Evolutionary conservation across 2,797 vertebrate genomes (phyloP), one percentile per base, ranked within the genome.

Genomic region (Arrhamphus sclerolepis): DNA sequence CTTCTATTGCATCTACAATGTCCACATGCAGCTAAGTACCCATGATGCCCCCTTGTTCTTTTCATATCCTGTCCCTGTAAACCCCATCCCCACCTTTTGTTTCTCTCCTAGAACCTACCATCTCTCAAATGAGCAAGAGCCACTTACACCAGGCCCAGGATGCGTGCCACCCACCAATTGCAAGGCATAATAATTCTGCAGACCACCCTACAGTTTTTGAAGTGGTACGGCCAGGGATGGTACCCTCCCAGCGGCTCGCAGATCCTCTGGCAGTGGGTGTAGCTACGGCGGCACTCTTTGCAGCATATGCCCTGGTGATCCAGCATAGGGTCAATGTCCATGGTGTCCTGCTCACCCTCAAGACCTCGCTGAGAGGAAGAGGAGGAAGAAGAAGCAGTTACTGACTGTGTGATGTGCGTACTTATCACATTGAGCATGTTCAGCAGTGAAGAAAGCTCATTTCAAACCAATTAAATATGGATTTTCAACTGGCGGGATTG

Each of bases 151-250:
- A 96, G 78, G 0, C 95, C 95, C 88, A 97, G 58, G 70, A 96
- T 96, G 7, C 95, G 95, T 7, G 93, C 96, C 10, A 95, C 93
- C 96, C 96, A 97, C 96, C 96, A 97, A 77, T 91, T 94, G 83
- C 96, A 98, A 17, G 96, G 96, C 96, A 98, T 98, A 86, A 98
- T 91, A 3, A 96, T 81, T 2, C 95, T 86, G 70, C 96, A 97
- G 56, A 87, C 94, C 0, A 92, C 93, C 6, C 94, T 93, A 42
- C 96, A 98, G n/a, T 95, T 95, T 9, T 77, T 86, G 78, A 94
- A 95, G 80, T 97, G 91, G 70, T 96, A 96, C 0, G 95, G 94
- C 94, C 94, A 96, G 0, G 95, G 94, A 1, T 93, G 49, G 77
- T 89, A 94, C 50, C 94, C 95, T 22, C 92, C 80, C 46, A 97